phyloP scores from a whole-genome alignment of 1,140 invertebrate genomes.

The Zaprionus capensis region DNA sequence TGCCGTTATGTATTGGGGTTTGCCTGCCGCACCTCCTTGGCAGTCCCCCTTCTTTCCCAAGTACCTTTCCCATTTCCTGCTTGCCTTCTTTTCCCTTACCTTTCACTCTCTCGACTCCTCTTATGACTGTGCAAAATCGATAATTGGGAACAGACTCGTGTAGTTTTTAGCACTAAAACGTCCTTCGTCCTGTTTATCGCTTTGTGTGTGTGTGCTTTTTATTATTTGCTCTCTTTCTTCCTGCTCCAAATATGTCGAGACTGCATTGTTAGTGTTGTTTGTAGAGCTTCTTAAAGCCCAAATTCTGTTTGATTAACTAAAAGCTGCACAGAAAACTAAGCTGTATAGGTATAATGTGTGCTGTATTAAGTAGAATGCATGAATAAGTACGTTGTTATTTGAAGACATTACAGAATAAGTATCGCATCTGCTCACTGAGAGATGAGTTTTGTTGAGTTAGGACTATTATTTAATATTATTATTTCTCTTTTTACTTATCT shows the following conservation, averaged over 20 bases:
- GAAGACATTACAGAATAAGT: no score
- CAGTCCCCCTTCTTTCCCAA: neutral
- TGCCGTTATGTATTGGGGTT: constrained; percentile 21
- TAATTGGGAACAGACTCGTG: constrained; percentile 28
- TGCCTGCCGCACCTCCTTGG: neutral
- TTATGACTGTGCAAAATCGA: constrained; percentile 32
- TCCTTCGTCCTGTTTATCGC: constrained; percentile 1
- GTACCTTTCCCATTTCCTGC: neutral
- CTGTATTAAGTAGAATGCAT: neutral
- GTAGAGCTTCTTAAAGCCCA: neutral
- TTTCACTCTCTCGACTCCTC: no score
- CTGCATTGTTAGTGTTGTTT: constrained; percentile 14
- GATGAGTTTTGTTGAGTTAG: no score
- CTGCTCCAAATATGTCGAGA: constrained; percentile 1
- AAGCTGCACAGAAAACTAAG: neutral
- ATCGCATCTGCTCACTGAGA: no score
- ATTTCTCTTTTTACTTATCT: no score
- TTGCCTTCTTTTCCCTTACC: neutral
- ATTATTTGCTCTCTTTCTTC: neutral
- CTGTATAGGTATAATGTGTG: neutral
- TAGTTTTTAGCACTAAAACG: constrained; percentile 14
- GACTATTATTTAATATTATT: no score
- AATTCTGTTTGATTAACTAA: constrained; percentile 15
- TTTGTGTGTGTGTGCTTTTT: constrained; percentile 1
- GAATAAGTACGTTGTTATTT: neutral